Evolutionary conservation across 23 tunicate species (phyloP).

Genomic region (Halocynthia aurantium): DNA sequence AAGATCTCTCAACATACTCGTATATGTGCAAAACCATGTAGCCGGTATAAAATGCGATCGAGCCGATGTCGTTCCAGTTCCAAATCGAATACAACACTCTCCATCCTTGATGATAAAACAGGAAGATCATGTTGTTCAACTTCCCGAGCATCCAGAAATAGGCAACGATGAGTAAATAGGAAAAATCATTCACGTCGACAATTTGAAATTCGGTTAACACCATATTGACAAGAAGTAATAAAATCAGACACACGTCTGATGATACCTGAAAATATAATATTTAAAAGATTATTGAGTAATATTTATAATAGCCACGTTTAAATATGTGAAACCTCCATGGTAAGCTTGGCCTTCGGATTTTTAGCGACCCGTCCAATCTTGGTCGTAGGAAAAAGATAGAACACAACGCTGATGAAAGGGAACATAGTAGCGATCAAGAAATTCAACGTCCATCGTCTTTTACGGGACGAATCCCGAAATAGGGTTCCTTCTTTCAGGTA

Average conservation of each 20-base stretch:
- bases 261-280: conserved; percentile 10
- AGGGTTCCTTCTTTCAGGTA: conserved; percentile 22
- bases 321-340: conserved; percentile 10
- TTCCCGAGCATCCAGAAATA: conserved; percentile 29
- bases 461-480: conserved; percentile 11
- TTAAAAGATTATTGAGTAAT: background rate
- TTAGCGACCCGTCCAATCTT: conserved; percentile 16
- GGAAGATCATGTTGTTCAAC: conserved; percentile 8
- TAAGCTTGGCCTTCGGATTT: conserved; percentile 16
- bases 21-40: conserved; percentile 11
- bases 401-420: conserved; percentile 12
- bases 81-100: conserved; percentile 23
- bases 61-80: conserved; percentile 23
- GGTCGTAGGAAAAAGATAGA: conserved; percentile 8
- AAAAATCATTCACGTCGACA: background rate
- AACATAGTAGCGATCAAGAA: conserved; percentile 5
- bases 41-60: conserved; percentile 5
- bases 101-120: conserved; percentile 16
- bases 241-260: conserved; percentile 9
- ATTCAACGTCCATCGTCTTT: background rate
- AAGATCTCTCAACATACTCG: no score
- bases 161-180: conserved; percentile 8
- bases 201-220: conserved; percentile 5
- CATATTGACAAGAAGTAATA: conserved; percentile 8
- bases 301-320: background rate